Conservation (phyloP, 2,797 vertebrate genomes). For the Phalanger gymnotis region DNA sequence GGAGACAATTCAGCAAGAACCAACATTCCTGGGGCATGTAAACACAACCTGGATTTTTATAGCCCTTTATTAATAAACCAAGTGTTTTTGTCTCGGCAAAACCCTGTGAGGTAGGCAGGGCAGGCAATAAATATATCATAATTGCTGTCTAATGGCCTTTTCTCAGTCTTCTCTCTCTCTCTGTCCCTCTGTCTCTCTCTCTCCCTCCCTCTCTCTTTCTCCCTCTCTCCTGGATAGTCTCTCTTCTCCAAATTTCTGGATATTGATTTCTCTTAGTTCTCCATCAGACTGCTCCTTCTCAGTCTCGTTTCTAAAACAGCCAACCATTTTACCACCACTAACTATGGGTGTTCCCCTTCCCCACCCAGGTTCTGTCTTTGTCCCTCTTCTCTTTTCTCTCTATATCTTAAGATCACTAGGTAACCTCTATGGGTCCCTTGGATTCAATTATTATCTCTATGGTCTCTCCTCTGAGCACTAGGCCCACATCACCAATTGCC, state of each 20-base stretch:
- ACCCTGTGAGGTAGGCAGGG: background rate
- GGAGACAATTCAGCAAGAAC: background rate
- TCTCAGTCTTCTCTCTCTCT: background rate
- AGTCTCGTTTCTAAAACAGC: background rate
- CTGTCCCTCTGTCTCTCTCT: too few species aligned
- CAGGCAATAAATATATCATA: background rate
- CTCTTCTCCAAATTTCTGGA: background rate
- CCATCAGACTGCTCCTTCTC: too few species aligned
- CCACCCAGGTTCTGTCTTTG: background rate
- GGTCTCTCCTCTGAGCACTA: background rate
- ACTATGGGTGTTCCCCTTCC: background rate
- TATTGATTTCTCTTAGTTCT: background rate
- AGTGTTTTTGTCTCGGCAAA: background rate
- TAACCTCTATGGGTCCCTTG: background rate
- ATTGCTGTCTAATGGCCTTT: background rate
- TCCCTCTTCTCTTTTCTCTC: background rate
- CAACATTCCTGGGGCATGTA: background rate
- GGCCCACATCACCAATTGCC: too few species aligned
- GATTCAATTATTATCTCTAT: background rate
- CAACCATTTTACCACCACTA: background rate
- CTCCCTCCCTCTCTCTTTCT: background rate
- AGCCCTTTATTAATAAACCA: background rate
- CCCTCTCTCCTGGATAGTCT: background rate
- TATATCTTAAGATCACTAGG: background rate
- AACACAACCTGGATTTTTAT: background rate